Conservation (phyloP, 2,888 invertebrate species). For the Adela reaumurella region DNA sequence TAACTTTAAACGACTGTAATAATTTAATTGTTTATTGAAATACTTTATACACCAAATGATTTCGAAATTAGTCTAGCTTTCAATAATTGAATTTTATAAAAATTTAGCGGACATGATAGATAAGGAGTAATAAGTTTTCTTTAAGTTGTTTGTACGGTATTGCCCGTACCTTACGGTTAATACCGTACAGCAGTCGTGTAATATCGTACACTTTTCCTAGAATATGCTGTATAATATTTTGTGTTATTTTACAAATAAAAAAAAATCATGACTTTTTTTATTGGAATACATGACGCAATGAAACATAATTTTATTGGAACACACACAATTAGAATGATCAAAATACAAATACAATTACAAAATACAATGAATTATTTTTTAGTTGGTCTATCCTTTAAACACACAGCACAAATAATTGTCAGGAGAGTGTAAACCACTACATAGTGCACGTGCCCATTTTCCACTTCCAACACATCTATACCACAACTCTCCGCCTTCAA, state of each 20-base stretch:
- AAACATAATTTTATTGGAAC: background rate
- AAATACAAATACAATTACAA: background rate
- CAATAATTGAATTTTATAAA: background rate
- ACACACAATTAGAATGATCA: background rate
- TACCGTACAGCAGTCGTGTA: too few relatives aligned
- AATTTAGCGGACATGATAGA: background rate
- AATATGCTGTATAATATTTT: background rate
- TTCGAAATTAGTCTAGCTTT: background rate
- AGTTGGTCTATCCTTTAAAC: background rate
- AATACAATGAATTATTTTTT: background rate
- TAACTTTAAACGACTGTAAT: slow-evolving; percentile 1
- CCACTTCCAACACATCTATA: too few relatives aligned
- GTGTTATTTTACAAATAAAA: background rate
- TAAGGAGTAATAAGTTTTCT: background rate
- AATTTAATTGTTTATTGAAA: background rate
- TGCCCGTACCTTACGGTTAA: background rate
- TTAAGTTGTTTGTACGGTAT: background rate
- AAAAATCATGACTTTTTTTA: background rate
- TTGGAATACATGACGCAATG: background rate
- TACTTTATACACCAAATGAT: background rate
- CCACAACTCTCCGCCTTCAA: background rate
- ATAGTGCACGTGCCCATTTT: too few relatives aligned
- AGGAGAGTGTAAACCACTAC: too few relatives aligned
- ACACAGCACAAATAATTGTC: background rate
- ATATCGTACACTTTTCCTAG: too few relatives aligned